Conservation (phyloP, 2,797 vertebrate genomes). For the Macropodus opercularis region DNA sequence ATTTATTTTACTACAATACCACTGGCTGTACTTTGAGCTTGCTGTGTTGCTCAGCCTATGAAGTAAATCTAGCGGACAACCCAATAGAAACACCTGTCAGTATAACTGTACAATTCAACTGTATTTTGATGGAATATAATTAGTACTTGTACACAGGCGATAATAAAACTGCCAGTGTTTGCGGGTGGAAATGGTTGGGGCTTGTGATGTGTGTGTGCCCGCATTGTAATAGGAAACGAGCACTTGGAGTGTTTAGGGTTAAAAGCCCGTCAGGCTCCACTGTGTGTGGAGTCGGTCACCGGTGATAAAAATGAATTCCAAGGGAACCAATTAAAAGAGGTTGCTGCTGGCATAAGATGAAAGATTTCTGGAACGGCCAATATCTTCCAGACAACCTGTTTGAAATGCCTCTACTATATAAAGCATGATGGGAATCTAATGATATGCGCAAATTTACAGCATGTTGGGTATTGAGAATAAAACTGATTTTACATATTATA, state of each 20-base stretch:
- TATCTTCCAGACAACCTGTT: constrained; percentile 60
- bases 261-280: constrained; percentile 62
- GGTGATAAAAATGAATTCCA: constrained; percentile 76
- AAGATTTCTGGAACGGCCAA: constrained; percentile 59
- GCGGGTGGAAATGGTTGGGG: constrained; percentile 2
- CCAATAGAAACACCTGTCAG: too few relatives aligned
- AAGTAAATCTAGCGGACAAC: too few relatives aligned
- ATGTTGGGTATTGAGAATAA: neutral
- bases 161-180: constrained; percentile 5
- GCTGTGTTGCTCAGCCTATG: too few relatives aligned
- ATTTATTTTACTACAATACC: constrained; percentile 21
- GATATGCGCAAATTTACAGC: neutral
- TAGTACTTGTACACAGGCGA: constrained; percentile 11
- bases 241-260: constrained; percentile 68
- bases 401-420: constrained; percentile 39
- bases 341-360: constrained; percentile 65
- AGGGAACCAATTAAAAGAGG: constrained; percentile 79
- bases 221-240: constrained; percentile 21
- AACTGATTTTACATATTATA: too few relatives aligned
- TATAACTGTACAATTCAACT: neutral
- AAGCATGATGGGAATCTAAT: constrained; percentile 20
- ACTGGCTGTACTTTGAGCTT: too few relatives aligned
- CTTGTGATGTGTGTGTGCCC: neutral
- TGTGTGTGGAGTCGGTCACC: constrained; percentile 60
- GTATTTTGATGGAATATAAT: neutral